Percentiles rank a stretch among this genome's conserved stretches.
These are phyloP conservation scores for Triplophysa siluroides DNA, from an alignment of 2,113 vertebrate genomes.

Conservation along the genomic window DNA sequence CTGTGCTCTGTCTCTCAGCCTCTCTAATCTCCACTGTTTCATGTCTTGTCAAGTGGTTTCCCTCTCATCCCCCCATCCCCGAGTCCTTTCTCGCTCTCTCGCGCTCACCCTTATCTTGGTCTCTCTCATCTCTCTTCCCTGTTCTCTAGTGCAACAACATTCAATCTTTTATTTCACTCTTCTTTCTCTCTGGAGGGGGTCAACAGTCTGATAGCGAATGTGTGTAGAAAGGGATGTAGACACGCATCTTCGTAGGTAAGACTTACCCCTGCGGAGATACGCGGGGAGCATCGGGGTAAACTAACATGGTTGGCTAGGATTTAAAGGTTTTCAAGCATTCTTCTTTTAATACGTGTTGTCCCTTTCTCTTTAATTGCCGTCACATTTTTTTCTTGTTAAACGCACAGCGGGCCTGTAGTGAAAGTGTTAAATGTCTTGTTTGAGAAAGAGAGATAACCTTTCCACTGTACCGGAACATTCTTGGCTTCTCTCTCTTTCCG, in stretches of 20 bases:
- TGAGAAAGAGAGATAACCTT: slow-evolving; percentile 62
- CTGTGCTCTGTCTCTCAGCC: slow-evolving; percentile 32
- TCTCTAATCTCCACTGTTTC: slow-evolving; percentile 44
- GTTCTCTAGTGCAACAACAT: background rate
- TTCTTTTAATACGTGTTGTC: background rate
- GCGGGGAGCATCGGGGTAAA: background rate
- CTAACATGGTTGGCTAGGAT: slow-evolving; percentile 19
- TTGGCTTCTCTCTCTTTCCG: slow-evolving; percentile 30
- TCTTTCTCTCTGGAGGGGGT: slow-evolving; percentile 32
- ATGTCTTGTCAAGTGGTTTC: slow-evolving; percentile 46
- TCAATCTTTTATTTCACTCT: slow-evolving; percentile 24
- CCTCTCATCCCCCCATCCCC: slow-evolving; percentile 20
- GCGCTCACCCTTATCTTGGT: slow-evolving; percentile 29
- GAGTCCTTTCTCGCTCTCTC: slow-evolving; percentile 14
- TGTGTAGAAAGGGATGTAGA: slow-evolving; percentile 11
- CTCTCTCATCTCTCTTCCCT: slow-evolving; percentile 24
- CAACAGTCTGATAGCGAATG: slow-evolving; percentile 21
- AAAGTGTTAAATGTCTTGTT: slow-evolving; percentile 60
- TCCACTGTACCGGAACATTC: slow-evolving; percentile 51
- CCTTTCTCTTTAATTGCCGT: slow-evolving; percentile 3
- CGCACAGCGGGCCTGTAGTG: slow-evolving; percentile 23
- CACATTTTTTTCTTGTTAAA: slow-evolving; percentile 10
- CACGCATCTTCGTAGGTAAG: slow-evolving; percentile 6
- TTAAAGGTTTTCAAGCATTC: background rate
- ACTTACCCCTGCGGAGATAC: background rate